Conservation (phyloP, 2,113 vertebrate species). For the Phrynosoma platyrhinos region DNA sequence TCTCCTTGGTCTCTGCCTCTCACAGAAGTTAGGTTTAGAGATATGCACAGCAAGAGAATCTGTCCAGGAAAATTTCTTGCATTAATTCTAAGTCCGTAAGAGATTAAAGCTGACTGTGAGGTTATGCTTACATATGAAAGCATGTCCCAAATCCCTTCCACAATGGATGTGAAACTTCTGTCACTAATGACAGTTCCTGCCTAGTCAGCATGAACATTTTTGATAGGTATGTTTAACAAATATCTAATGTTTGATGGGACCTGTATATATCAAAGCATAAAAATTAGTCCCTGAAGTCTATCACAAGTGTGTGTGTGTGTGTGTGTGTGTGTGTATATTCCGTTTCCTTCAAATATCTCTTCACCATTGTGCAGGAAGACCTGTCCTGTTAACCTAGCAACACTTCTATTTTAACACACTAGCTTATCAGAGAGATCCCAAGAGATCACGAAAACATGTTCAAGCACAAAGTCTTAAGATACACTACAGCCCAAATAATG, state of each 20-base stretch:
- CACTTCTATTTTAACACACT: background rate
- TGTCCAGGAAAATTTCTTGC: background rate
- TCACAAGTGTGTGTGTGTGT: background rate
- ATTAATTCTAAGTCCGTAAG: background rate
- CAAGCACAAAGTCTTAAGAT: background rate
- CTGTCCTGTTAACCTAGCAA: background rate
- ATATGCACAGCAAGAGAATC: background rate
- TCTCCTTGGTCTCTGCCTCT: background rate
- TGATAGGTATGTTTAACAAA: too few species aligned
- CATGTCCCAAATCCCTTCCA: too few species aligned
- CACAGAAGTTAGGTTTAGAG: too few species aligned
- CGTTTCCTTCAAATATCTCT: background rate
- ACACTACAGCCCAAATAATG: too few species aligned
- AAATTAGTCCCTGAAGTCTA: background rate
- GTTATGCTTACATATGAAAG: background rate
- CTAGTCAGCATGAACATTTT: too few species aligned
- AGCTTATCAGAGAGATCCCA: background rate
- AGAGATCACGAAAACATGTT: background rate
- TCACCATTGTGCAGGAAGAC: background rate
- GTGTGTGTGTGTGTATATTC: background rate
- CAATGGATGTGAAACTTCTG: too few species aligned
- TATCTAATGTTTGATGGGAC: too few species aligned
- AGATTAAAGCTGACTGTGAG: background rate
- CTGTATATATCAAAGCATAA: too few species aligned
- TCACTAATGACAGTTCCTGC: too few species aligned